A percentile compares a stretch with the other conserved stretches of the same genome.
These are phyloP conservation scores for Catalaphyllia jardinei DNA, from an alignment of 64 coral and sea anemone genomes.

Conservation along the genomic window DNA sequence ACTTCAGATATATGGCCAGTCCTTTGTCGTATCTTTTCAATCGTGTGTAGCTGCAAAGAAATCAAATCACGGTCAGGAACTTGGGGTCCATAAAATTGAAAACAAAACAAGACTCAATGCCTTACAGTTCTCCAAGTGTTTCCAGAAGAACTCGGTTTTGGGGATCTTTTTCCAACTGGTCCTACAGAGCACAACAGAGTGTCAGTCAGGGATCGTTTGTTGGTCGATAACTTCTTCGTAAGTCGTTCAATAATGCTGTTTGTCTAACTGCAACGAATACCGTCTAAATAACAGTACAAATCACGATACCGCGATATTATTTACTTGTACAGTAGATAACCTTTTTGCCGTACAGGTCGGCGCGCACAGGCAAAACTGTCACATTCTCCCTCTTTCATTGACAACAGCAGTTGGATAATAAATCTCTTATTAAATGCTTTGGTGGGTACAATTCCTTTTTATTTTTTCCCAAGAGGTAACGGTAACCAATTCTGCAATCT, in stretches of 20 bases:
- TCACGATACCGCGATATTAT: too few relatives aligned
- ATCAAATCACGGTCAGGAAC: neutral
- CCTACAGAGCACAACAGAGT: constrained; percentile 39
- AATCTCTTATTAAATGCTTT: too few relatives aligned
- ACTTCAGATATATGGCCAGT: constrained; percentile 94
- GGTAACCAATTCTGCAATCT: too few relatives aligned
- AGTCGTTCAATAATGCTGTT: neutral
- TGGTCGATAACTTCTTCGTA: neutral
- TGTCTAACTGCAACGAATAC: neutral
- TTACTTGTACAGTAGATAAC: too few relatives aligned
- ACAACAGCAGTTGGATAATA: too few relatives aligned
- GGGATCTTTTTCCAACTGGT: constrained; percentile 77
- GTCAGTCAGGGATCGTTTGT: neutral
- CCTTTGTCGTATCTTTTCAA: constrained; percentile 93
- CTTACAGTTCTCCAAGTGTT: constrained; percentile 95
- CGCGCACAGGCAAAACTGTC: too few relatives aligned
- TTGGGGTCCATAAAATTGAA: neutral
- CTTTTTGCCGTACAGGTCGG: too few relatives aligned
- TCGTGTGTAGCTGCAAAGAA: constrained; percentile 73
- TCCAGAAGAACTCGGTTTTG: constrained; percentile 79
- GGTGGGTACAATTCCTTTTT: too few relatives aligned
- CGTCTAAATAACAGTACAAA: too few relatives aligned
- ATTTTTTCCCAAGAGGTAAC: too few relatives aligned
- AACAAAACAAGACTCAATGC: neutral
- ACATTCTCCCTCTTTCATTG: too few relatives aligned